Evolutionary conservation across 2,888 invertebrate species (phyloP), one percentile per base, ranked within the genome.

Genomic region (Drosophila paucipuncta): DNA sequence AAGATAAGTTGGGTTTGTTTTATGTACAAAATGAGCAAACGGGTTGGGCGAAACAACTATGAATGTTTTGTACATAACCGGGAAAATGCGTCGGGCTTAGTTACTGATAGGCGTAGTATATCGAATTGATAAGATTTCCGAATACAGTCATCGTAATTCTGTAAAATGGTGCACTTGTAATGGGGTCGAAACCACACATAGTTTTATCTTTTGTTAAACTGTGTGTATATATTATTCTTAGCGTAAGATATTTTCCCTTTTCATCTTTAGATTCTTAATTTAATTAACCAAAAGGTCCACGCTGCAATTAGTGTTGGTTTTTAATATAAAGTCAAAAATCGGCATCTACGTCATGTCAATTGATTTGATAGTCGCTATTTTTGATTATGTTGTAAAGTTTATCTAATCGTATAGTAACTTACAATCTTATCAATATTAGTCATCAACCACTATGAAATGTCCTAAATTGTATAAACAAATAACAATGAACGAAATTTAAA

Each of bases 1-100:
- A 85, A 87, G 85, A 87, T 85, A 83, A 79, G 54, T 43, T 61
- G 68, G 65, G 76, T 81, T 83, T 85, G 88, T 77, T 85, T 75
- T 75, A 76, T 88, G 75, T 85, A 73, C 77, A 67, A 66, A 31
- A 54, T 62, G 52, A 65, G 59, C 50, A 76, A 76, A 73, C 62
- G 57, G 55, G 74, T 62, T 57, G 70, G 55, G 37, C 49, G 37
- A 49, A 68, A 50, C 13, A 52, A 66, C 43, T 50, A 49, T 13
- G 13, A 52, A 58, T 47, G 37, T 52, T 57, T 30, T 41, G 67
- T 61, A 68, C 43, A 76, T 57, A 53, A 49, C 63, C n/a, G 25
- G n/a, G 25, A 66, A 59, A 65, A 50, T 73, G 52, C 70, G 71
- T 67, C 49, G 64, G 39, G 60, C 22, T 54, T 73, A 61, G 57